A percentile compares a stretch with the other conserved stretches of the same genome.
These are phyloP conservation scores for Panagrolaimus sp. DNA, from an alignment of 1,140 invertebrate genomes.

Conservation along the genomic window DNA sequence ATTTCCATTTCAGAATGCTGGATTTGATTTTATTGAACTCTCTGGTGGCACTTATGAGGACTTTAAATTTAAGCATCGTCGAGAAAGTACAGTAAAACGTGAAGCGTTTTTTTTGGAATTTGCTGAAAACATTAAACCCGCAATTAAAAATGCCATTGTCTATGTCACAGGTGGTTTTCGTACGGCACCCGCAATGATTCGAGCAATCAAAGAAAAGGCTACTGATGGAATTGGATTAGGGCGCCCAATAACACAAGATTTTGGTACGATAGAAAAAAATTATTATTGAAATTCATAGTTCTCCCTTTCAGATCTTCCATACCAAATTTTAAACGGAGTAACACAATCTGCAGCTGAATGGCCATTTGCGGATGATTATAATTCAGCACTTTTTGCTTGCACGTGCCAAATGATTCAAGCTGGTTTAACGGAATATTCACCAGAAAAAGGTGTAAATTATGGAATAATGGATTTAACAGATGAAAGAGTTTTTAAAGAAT, in stretches of 20 bases:
- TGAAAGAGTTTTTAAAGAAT: conserved; percentile 18
- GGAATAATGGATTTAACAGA: conserved; percentile 18
- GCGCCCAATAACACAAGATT: conserved; percentile 15
- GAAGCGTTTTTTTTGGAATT: conserved; percentile 21
- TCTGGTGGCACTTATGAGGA: conserved; percentile 12
- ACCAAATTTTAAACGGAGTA: conserved; percentile 18
- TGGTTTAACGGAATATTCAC: conserved; percentile 11
- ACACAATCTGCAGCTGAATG: conserved; percentile 12
- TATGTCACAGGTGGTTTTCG: conserved; percentile 35
- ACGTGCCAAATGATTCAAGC: conserved; percentile 28
- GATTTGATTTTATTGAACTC: conserved; percentile 11
- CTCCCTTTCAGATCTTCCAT: conserved; percentile 12
- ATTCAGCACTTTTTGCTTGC: background rate
- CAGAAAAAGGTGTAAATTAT: conserved; percentile 18
- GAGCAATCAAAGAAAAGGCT: conserved; percentile 26
- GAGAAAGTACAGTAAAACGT: conserved; percentile 5
- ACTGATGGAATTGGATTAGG: conserved; percentile 43
- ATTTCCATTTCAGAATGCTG: conserved; percentile 1
- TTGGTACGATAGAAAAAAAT: too few relatives aligned
- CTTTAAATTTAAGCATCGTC: background rate
- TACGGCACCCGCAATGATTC: conserved; percentile 35
- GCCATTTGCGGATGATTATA: conserved; percentile 20
- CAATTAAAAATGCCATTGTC: conserved; percentile 23
- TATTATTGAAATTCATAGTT: too few relatives aligned
- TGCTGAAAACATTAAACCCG: conserved; percentile 18